Percentiles rank a stretch among this genome's conserved stretches.
phyloP scores from a whole-genome alignment of 2,888 invertebrate species.

The Biston betularia region DNA sequence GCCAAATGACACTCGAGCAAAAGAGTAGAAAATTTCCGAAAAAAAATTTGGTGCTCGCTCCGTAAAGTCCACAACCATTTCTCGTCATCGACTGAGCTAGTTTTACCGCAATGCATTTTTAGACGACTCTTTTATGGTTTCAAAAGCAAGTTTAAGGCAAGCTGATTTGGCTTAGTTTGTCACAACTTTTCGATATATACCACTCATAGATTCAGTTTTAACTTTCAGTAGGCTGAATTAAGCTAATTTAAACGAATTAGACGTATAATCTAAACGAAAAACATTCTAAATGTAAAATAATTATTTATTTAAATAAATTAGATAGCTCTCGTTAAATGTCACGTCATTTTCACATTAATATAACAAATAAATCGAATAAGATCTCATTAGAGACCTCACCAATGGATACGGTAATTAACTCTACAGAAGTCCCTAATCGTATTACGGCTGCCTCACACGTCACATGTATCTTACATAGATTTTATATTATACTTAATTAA shows the following conservation, averaged over 20 bases:
- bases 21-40: constrained; percentile 42
- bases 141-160: background rate
- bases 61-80: constrained; percentile 28
- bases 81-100: constrained; percentile 23
- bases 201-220: no score
- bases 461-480: constrained; percentile 19
- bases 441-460: constrained; percentile 7
- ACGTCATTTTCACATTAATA: no score
- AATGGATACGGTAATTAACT: constrained; percentile 18
- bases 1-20: constrained; percentile 39
- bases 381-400: constrained; percentile 14
- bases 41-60: constrained; percentile 30
- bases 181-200: background rate
- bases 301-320: background rate
- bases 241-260: no score
- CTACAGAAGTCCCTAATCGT: constrained; percentile 17
- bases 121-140: constrained; percentile 22
- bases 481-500: constrained; percentile 22
- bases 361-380: constrained; percentile 6
- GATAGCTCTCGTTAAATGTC: background rate
- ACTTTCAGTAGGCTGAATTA: no score
- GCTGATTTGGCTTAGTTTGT: background rate
- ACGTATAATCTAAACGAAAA: no score
- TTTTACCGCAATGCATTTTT: constrained; percentile 31
- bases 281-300: background rate